These are phyloP conservation scores for Galemys pyrenaicus DNA, from an alignment of 2,113 vertebrate species.

Conservation along the genomic window DNA sequence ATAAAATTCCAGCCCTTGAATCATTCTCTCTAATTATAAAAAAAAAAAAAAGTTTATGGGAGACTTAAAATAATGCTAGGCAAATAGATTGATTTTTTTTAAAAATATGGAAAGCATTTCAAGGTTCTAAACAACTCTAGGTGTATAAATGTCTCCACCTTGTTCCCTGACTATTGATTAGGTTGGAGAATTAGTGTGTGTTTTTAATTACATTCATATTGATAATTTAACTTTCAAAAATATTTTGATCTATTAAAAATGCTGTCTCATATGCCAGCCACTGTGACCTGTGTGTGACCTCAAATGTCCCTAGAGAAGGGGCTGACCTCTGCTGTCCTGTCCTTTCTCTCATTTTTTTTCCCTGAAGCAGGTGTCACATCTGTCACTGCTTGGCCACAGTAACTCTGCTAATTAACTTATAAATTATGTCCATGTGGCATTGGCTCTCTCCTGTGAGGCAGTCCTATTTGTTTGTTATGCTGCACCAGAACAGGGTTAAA, in stretches of 20 bases:
- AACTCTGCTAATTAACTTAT: constrained; percentile 68
- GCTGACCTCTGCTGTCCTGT: constrained; percentile 48
- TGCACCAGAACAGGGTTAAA: constrained; percentile 65
- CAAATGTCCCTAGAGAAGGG: not conserved
- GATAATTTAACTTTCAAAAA: not conserved
- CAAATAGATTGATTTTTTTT: constrained; percentile 22
- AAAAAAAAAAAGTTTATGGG: not conserved
- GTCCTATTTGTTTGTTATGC: constrained; percentile 57
- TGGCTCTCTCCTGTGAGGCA: constrained; percentile 32
- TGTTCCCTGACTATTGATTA: not conserved
- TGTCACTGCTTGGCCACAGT: constrained; percentile 41
- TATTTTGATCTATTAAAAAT: constrained; percentile 51
- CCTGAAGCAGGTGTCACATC: constrained; percentile 9
- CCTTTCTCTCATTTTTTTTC: constrained; percentile 55
- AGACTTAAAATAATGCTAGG: constrained; percentile 45
- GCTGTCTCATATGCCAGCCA: not conserved
- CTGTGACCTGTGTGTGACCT: not conserved
- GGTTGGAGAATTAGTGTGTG: not conserved
- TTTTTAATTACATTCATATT: constrained; percentile 21
- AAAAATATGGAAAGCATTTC: constrained; percentile 22
- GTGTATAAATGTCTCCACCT: not conserved
- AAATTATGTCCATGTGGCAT: constrained; percentile 59
- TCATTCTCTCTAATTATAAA: not conserved
- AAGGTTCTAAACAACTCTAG: not conserved
- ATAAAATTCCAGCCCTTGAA: constrained; percentile 10